These are phyloP conservation scores for Nothobranchius kuhntae DNA, from an alignment of 2,113 vertebrate species.

Conservation along the genomic window DNA sequence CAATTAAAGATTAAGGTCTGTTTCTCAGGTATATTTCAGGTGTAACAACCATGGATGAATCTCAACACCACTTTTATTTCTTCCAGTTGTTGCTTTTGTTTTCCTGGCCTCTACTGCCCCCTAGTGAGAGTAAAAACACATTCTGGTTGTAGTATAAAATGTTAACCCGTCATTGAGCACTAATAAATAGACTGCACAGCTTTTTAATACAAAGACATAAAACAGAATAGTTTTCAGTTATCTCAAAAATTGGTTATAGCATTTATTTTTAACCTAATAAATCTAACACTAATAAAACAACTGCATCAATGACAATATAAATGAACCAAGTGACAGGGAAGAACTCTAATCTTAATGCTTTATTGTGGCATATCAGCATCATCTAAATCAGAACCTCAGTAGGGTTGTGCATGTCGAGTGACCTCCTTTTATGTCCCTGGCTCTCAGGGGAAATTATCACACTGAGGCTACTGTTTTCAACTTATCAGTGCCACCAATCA, in stretches of 20 bases:
- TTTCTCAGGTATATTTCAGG: slow-evolving; percentile 2
- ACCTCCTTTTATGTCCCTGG: slow-evolving; percentile 31
- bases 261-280: neutral
- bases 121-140: slow-evolving; percentile 39
- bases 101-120: slow-evolving; percentile 69
- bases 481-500: slow-evolving; percentile 31
- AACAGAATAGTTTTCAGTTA: neutral
- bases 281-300: neutral
- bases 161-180: neutral
- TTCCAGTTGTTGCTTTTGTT: neutral
- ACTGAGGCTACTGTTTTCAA: slow-evolving; percentile 25
- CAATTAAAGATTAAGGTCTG: neutral
- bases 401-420: slow-evolving; percentile 10
- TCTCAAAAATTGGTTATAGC: neutral
- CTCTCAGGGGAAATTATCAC: slow-evolving; percentile 43
- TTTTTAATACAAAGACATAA: slow-evolving; percentile 7
- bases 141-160: neutral
- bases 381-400: slow-evolving; percentile 17
- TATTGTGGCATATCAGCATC: slow-evolving; percentile 30
- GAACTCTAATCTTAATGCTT: neutral
- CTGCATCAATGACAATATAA: neutral
- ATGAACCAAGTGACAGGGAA: neutral
- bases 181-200: neutral
- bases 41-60: slow-evolving; percentile 1
- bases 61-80: neutral